phyloP scores from a whole-genome alignment of 2,113 vertebrate genomes.

The Cyrtonyx montezumae region DNA sequence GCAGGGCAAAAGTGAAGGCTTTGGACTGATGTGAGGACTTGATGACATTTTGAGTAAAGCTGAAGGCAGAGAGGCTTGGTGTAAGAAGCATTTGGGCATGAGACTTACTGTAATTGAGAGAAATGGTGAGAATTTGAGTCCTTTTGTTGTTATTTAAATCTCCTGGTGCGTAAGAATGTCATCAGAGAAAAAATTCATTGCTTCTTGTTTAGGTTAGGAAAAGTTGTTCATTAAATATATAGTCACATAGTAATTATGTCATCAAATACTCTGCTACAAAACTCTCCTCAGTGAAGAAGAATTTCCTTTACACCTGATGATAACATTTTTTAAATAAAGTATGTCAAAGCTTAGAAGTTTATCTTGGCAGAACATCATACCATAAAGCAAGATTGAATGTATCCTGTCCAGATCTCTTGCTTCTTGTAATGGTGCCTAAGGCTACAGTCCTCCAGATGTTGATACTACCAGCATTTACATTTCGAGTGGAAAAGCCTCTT shows the following conservation, averaged over 20 bases:
- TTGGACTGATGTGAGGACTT: background rate
- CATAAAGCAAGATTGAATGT: constrained; percentile 80
- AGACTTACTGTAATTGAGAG: constrained; percentile 43
- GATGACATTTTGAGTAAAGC: background rate
- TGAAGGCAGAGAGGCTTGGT: constrained; percentile 4
- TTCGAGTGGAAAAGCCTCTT: constrained; percentile 26
- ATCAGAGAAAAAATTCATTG: constrained; percentile 23
- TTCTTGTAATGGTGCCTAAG: constrained; percentile 75
- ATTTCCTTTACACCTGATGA: constrained; percentile 81
- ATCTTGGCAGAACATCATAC: constrained; percentile 77
- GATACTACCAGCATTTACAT: constrained; percentile 49
- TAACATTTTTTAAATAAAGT: constrained; percentile 78
- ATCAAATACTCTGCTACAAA: constrained; percentile 45
- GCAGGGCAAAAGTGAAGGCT: background rate
- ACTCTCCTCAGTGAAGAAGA: constrained; percentile 61
- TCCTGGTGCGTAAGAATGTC: background rate
- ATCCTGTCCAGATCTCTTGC: constrained; percentile 82
- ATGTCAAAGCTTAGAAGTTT: constrained; percentile 76
- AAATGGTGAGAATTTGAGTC: background rate
- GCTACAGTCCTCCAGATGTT: constrained; percentile 76
- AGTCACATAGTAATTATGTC: constrained; percentile 59
- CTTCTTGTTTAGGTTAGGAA: constrained; percentile 60
- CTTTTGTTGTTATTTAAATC: constrained; percentile 8
- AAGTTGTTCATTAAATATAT: constrained; percentile 45
- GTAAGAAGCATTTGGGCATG: background rate